A percentile compares a stretch with the other conserved stretches of the same genome.
Evolutionary conservation across 1,140 invertebrate genomes (phyloP).

Genomic region (Trinorchestia longiramus): DNA sequence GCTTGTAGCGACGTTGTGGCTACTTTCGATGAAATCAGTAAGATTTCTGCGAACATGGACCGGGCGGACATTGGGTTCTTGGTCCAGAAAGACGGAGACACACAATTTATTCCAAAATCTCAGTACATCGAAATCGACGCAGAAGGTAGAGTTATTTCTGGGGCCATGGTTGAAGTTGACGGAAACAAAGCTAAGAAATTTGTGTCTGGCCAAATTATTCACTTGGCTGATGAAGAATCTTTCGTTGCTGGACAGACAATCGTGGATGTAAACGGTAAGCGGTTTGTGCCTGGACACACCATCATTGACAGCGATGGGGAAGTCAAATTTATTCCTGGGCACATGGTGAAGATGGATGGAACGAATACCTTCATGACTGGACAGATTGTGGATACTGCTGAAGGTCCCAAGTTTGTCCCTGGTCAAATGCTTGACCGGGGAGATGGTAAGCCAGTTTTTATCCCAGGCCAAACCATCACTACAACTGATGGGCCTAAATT

Average conservation of each 20-base stretch:
- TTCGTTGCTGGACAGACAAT: conserved; percentile 70
- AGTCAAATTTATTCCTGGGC: conserved; percentile 65
- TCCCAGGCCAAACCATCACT: conserved; percentile 78
- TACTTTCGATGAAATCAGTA: conserved; percentile 60
- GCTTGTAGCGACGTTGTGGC: conserved; percentile 58
- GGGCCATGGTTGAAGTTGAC: conserved; percentile 77
- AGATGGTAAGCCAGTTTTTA: conserved; percentile 68
- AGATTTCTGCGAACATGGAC: conserved; percentile 58
- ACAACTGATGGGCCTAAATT: conserved; percentile 79
- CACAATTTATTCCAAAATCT: conserved; percentile 61
- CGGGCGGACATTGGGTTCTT: conserved; percentile 66
- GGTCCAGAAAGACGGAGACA: conserved; percentile 63
- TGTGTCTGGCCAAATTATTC: conserved; percentile 69
- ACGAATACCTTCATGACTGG: conserved; percentile 63
- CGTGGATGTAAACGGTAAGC: conserved; percentile 66
- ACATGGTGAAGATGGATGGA: conserved; percentile 61
- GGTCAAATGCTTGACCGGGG: conserved; percentile 80
- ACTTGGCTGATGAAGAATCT: conserved; percentile 67
- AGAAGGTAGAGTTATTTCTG: conserved; percentile 74
- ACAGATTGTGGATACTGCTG: conserved; percentile 79
- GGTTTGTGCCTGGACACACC: conserved; percentile 68
- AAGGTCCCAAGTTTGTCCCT: conserved; percentile 78
- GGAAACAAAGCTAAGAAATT: conserved; percentile 72
- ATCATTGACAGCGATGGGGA: conserved; percentile 60
- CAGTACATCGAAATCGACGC: conserved; percentile 71